Conservation (phyloP, 2,797 vertebrate species). For the Triplophysa bombifrons region DNA sequence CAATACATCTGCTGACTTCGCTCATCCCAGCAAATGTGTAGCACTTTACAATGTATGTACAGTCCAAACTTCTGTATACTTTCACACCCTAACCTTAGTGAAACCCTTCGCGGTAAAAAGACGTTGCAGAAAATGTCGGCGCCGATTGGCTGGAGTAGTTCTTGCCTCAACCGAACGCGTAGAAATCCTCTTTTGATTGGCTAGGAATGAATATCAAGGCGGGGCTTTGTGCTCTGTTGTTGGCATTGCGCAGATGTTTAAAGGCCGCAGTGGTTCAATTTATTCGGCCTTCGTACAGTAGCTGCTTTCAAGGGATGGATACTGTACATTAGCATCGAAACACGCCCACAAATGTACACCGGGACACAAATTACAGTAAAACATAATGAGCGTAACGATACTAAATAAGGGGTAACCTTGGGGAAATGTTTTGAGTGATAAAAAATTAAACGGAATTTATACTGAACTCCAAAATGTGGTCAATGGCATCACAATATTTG, state of each 20-base stretch:
- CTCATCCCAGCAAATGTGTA: neutral
- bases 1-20: neutral
- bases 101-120: slow-evolving; percentile 43
- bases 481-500: too few relatives aligned
- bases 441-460: neutral
- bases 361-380: neutral
- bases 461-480: too few relatives aligned
- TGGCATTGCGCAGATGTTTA: slow-evolving; percentile 39
- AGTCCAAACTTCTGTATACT: slow-evolving; percentile 3
- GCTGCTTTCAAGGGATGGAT: neutral
- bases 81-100: slow-evolving; percentile 19
- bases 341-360: neutral
- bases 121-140: neutral
- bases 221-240: neutral
- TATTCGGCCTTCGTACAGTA: neutral
- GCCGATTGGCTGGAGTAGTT: slow-evolving; percentile 28
- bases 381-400: neutral
- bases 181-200: slow-evolving; percentile 19
- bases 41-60: neutral
- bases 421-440: neutral
- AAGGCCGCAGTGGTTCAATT: neutral
- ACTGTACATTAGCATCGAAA: neutral
- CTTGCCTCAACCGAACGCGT: neutral
- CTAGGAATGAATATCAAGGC: neutral
- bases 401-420: neutral